Base-by-base conservation (phyloP, 2,888 invertebrate species). In the Dryadula phaetusa region DNA sequence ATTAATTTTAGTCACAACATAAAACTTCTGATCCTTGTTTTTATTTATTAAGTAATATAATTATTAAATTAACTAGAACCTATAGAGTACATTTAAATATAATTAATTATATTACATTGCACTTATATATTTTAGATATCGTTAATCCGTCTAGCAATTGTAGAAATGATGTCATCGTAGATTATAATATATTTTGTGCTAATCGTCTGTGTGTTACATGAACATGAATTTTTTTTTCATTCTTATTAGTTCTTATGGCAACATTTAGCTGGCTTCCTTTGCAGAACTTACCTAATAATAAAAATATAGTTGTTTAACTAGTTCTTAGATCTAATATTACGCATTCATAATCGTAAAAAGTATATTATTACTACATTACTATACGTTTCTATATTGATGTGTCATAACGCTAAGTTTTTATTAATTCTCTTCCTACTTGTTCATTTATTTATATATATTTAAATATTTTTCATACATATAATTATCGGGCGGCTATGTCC, bases 81-180 rank as follows among this genome's bases (percentile, higher is more conserved):
- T n/a, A n/a, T n/a, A n/a, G n/a, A n/a, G n/a, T n/a, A n/a, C n/a
- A n/a, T n/a, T n/a, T n/a, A n/a, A n/a, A 37, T 37, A 37, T 37
- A 49, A 16, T 49, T 37, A 34, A 56, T 56, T 22, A 56, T 34
- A 37, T 22, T 37, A 34, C 3, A 32, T 8, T 25, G n/a, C 16
- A 52, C 28, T 10, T 28, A 53, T n/a, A 37, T n/a, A 37, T 56
- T 37, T 22, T 12, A 28, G 44, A 53, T 66, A 62, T 68, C 62
- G 54, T 62, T 66, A 67, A 69, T 64, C 66, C 66, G 42, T 70
- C 54, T 56, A 22, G 54, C 47, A 60, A 64, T 68, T 67, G 54
- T 62, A 64, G 16, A 47, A 62, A 65, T 65, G 64, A 65, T 70
- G 66, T 58, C 63, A 28, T 22, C 14, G 42, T 18, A 58, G 54